Evolutionary conservation across 2,797 vertebrate genomes (phyloP).

Genomic region (Cheirogaleus major): DNA sequence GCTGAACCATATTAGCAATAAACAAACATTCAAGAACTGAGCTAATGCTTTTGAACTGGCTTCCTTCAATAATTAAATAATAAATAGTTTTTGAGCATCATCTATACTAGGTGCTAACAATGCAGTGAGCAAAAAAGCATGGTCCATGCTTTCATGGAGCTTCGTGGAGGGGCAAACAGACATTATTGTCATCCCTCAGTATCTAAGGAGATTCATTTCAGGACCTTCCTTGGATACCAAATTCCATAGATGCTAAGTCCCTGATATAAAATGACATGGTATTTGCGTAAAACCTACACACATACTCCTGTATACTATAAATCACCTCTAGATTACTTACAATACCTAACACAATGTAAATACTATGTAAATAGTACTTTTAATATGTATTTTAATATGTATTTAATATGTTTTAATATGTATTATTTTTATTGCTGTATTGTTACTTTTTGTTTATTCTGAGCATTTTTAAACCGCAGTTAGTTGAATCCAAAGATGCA

Average conservation of each 20-base stretch:
- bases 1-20: conserved; percentile 21
- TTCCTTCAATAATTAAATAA: neutral
- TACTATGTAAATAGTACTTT: neutral
- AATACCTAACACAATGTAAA: neutral
- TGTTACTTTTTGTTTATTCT: neutral
- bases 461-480: neutral
- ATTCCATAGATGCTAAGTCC: neutral
- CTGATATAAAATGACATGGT: neutral
- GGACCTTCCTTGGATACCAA: neutral
- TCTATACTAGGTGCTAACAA: neutral
- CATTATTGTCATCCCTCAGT: neutral
- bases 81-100: neutral
- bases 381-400: neutral
- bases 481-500: neutral
- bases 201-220: neutral
- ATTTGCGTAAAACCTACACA: neutral
- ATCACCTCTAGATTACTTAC: neutral
- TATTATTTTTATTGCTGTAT: neutral
- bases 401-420: neutral
- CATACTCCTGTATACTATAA: neutral
- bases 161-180: neutral
- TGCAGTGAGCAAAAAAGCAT: neutral
- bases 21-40: conserved; percentile 14
- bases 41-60: neutral
- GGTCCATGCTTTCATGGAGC: neutral